Percentiles rank a stretch among this genome's conserved stretches.
phyloP scores from a whole-genome alignment of 2,888 invertebrate genomes.

The Tetranychus truncatus region DNA sequence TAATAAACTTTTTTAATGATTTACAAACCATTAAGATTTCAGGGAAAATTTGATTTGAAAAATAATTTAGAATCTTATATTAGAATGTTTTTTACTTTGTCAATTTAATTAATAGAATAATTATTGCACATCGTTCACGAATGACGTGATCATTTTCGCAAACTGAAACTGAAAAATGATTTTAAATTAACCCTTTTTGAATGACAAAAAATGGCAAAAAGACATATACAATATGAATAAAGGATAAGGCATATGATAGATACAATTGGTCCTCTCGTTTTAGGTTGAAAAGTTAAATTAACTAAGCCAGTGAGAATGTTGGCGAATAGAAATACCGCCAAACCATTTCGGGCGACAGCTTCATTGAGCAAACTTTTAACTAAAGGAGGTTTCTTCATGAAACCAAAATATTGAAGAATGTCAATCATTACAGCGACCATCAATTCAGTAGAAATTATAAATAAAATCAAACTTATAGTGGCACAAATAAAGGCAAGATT shows the following conservation, averaged over 20 bases:
- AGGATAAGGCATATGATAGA: not conserved
- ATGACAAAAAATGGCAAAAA: not conserved
- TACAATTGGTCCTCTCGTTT: not conserved
- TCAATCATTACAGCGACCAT: constrained; percentile 14
- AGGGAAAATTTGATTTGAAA: too few relatives aligned
- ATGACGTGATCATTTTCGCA: not conserved
- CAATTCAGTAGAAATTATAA: constrained; percentile 16
- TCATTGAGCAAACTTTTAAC: constrained; percentile 22
- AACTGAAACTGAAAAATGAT: not conserved
- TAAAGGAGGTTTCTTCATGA: constrained; percentile 9
- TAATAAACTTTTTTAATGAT: too few relatives aligned
- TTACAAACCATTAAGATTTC: too few relatives aligned
- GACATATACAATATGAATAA: not conserved
- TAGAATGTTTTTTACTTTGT: not conserved
- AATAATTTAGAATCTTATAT: too few relatives aligned
- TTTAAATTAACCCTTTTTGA: not conserved
- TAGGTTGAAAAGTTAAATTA: constrained; percentile 40
- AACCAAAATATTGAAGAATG: constrained; percentile 5
- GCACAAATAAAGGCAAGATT: constrained; percentile 64
- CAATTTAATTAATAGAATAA: not conserved
- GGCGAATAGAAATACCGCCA: constrained; percentile 60
- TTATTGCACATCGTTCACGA: not conserved
- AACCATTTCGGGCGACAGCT: constrained; percentile 58
- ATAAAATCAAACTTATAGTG: constrained; percentile 41
- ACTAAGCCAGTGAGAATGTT: constrained; percentile 67